Percentiles rank a stretch among this genome's conserved stretches.
Conservation (phyloP, 2,888 invertebrate genomes). For the Chalcosyrphus nemorum region DNA sequence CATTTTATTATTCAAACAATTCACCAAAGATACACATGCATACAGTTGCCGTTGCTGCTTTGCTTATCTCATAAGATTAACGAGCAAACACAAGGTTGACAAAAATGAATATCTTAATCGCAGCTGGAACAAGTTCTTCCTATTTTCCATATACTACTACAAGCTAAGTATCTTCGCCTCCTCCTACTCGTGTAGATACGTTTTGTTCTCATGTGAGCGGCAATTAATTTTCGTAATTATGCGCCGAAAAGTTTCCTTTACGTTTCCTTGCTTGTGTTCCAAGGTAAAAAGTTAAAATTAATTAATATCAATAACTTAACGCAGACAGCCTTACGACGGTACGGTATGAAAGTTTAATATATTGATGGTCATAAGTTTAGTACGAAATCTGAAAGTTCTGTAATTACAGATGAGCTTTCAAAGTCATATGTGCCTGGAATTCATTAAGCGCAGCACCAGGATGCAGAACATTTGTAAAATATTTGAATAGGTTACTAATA, state of each 20-base stretch:
- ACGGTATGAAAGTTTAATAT: neutral
- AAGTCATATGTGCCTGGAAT: constrained; percentile 4
- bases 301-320: constrained; percentile 53
- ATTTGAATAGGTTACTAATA: neutral
- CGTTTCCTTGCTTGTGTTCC: neutral
- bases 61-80: constrained; percentile 11
- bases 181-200: neutral
- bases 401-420: neutral
- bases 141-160: neutral
- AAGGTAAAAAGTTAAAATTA: constrained; percentile 52
- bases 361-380: constrained; percentile 21
- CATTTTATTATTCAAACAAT: constrained; percentile 14
- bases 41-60: too few relatives aligned
- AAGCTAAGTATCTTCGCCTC: neutral
- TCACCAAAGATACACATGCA: neutral
- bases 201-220: constrained; percentile 26
- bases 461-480: neutral
- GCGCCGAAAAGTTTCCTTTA: constrained; percentile 35
- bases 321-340: neutral
- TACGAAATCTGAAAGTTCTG: constrained; percentile 18
- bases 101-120: constrained; percentile 11
- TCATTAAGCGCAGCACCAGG: constrained; percentile 1
- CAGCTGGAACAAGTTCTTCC: constrained; percentile 8
- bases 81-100: constrained; percentile 21
- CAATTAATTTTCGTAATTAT: constrained; percentile 59